phyloP scores from a whole-genome alignment of 2,113 vertebrate species.

The Hippopotamus amphibius region DNA sequence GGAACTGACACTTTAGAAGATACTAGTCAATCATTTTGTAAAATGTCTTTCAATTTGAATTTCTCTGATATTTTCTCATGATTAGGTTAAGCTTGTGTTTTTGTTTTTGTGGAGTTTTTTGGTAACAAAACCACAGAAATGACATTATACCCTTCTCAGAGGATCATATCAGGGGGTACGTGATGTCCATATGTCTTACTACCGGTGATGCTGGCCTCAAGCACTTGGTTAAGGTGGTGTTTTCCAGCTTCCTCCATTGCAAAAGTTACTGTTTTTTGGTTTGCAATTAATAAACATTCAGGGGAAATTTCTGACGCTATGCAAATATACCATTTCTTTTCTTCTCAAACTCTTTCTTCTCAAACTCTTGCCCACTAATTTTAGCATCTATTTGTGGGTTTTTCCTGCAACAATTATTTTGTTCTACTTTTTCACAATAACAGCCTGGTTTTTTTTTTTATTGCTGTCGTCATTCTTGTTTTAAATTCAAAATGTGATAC shows the following conservation, averaged over 20 bases:
- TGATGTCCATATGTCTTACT: not conserved
- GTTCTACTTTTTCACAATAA: no score
- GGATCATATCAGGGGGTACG: not conserved
- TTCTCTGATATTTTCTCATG: not conserved
- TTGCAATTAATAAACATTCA: not conserved
- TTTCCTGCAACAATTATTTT: not conserved
- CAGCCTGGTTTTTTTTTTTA: no score
- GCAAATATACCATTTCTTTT: not conserved
- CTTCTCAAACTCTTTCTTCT: not conserved
- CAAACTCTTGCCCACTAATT: not conserved
- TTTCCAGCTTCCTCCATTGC: not conserved
- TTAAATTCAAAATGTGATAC: no score
- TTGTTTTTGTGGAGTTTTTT: not conserved
- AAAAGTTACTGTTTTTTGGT: conserved; percentile 11
- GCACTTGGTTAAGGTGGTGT: not conserved
- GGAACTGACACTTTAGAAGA: not conserved
- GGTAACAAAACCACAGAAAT: not conserved
- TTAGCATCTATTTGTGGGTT: not conserved
- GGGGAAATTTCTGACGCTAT: not conserved
- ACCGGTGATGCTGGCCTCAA: not conserved
- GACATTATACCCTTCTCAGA: not conserved
- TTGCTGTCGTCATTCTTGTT: no score
- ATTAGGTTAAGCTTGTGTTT: not conserved
- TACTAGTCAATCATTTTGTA: not conserved
- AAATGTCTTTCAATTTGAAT: not conserved